Evolutionary conservation across 2,797 vertebrate genomes (phyloP), one percentile per base, ranked within the genome.

Genomic region (Sternarchorhynchus goeldii): DNA sequence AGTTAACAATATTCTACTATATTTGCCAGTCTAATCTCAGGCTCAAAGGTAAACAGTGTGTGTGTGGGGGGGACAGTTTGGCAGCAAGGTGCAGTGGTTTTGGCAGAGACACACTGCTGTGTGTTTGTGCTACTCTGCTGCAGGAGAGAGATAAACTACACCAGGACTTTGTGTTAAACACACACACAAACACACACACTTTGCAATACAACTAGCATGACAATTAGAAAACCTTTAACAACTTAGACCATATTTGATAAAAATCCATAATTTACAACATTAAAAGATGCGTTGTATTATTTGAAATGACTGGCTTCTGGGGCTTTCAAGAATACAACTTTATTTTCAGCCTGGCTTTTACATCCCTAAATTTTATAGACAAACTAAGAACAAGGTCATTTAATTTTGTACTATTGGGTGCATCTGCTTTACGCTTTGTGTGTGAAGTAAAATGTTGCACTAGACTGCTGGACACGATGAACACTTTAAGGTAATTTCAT

Each of bases 111-210:
- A 73, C 18, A 85, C 86, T 87, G 87, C 87, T 88, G 87, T 86
- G 85, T 89, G 88, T 89, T 90, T 92, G 89, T 90, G 89, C 88
- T 91, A 86, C 84, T 88, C 85, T 89, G 89, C 92, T 94, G 92
- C 87, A 90, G 87, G 87, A 88, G 84, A 84, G 87, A 91, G 91
- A 94, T 92, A 92, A 93, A 92, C 86, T 88, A 88, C 86, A 87
- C 75, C 87, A 77, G 88, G 87, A 86, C 90, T 88, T 86, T 87
- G 75, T 66, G 85, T 93, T 82, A 80, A 90, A 75, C 79, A 82
- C 76, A 77, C 74, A 71, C 64, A n/a, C 83, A 32, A n/a, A 31
- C 55, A 74, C 82, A 84, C 80, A 74, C 83, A 86, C 70, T 81
- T 65, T 58, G 84, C 73, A 78, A 78, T 60, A 4, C 32, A 73